These are phyloP conservation scores for Thymelicus sylvestris DNA, from an alignment of 2,888 invertebrate genomes.

Conservation along the genomic window DNA sequence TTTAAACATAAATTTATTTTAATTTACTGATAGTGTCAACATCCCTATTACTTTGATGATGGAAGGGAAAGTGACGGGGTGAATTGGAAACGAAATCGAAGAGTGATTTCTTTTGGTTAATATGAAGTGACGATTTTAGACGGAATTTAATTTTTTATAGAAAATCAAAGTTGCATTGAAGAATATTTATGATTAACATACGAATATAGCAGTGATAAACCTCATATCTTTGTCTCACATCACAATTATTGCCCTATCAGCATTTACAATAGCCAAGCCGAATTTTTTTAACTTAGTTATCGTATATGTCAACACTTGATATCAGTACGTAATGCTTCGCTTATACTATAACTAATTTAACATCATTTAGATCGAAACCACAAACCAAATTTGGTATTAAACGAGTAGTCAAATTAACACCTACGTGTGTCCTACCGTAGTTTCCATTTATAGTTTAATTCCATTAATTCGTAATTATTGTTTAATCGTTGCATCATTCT, in stretches of 20 bases:
- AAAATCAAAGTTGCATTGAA: too few relatives aligned
- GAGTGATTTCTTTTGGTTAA: too few relatives aligned
- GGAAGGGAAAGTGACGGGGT: conserved; percentile 11
- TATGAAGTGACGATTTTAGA: too few relatives aligned
- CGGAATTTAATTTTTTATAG: too few relatives aligned
- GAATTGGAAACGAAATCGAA: background rate
- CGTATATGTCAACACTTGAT: background rate
- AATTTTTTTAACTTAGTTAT: too few relatives aligned
- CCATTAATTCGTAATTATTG: conserved; percentile 32
- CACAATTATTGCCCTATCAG: too few relatives aligned
- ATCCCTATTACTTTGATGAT: conserved; percentile 33
- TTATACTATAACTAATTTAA: conserved; percentile 13
- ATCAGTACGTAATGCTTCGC: background rate
- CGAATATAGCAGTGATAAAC: too few relatives aligned
- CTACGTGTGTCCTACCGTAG: conserved; percentile 16
- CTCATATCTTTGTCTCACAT: too few relatives aligned
- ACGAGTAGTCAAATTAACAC: conserved; percentile 32
- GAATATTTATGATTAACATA: too few relatives aligned
- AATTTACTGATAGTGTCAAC: too few relatives aligned
- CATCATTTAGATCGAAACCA: conserved; percentile 37
- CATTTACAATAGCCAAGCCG: too few relatives aligned
- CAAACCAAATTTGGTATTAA: conserved; percentile 37
- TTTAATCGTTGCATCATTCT: conserved; percentile 33
- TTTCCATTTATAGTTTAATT: conserved; percentile 23
- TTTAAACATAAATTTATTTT: too few relatives aligned